phyloP scores from a whole-genome alignment of 1,140 invertebrate genomes.

The Cardiocondyla obscurior region DNA sequence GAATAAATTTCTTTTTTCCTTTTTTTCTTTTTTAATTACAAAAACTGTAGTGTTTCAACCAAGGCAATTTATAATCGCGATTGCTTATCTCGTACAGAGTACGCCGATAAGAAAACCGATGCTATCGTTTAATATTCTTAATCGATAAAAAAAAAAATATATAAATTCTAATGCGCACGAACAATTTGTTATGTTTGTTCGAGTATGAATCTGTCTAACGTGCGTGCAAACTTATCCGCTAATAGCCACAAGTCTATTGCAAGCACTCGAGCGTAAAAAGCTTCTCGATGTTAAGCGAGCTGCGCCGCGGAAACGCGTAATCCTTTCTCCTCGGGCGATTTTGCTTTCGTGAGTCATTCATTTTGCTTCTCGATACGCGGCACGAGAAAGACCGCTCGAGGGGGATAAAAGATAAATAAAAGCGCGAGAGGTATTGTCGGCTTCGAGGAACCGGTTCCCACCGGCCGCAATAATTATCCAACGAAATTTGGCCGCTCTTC shows the following conservation, averaged over 20 bases:
- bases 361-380: background rate
- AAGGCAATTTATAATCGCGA: background rate
- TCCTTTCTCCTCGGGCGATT: constrained; percentile 46
- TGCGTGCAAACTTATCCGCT: background rate
- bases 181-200: background rate
- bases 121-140: background rate
- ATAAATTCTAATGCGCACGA: background rate
- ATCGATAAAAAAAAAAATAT: background rate
- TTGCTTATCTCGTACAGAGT: background rate
- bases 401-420: background rate
- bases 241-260: constrained; percentile 36
- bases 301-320: constrained; percentile 17
- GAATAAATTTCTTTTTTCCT: too few species aligned
- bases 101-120: background rate
- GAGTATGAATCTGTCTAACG: constrained; percentile 4
- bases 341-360: constrained; percentile 48
- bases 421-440: background rate
- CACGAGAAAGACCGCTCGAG: background rate
- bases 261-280: constrained; percentile 54
- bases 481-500: background rate
- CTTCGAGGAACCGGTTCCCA: constrained; percentile 16
- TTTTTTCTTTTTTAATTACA: too few species aligned
- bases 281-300: constrained; percentile 52
- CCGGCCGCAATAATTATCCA: background rate
- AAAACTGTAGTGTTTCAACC: background rate